Evolutionary conservation across 1,140 invertebrate genomes (phyloP).

Genomic region (Diorhabda carinulata): DNA sequence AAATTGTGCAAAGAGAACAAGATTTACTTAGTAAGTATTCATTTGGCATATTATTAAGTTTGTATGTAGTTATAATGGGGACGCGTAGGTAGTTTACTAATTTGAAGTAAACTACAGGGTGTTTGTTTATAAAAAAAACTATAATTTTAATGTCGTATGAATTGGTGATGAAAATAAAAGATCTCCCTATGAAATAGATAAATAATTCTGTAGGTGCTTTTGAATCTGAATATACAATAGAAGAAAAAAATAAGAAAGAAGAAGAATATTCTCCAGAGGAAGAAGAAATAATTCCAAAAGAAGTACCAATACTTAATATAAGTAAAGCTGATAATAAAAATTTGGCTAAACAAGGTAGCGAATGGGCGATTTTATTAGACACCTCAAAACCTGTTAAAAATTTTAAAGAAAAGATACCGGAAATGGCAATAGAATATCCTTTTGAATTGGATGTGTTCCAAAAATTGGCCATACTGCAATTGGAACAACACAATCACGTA

Average conservation of each 20-base stretch:
- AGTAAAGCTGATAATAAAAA: constrained; percentile 21
- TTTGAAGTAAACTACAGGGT: too few species aligned
- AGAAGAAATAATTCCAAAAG: constrained; percentile 39
- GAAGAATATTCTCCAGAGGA: constrained; percentile 33
- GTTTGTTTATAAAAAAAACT: too few species aligned
- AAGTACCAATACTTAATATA: constrained; percentile 34
- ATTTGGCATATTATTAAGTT: neutral
- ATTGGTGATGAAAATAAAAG: too few species aligned
- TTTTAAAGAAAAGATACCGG: constrained; percentile 78
- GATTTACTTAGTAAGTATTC: constrained; percentile 30
- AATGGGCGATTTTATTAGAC: constrained; percentile 87
- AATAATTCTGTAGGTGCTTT: neutral
- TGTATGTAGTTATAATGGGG: neutral
- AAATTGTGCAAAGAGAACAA: constrained; percentile 39
- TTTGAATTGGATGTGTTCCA: constrained; percentile 98
- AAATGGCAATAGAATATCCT: constrained; percentile 80
- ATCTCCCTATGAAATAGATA: neutral
- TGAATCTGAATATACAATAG: constrained; percentile 3
- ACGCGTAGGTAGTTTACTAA: too few species aligned
- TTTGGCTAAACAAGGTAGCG: constrained; percentile 47
- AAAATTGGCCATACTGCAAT: constrained; percentile 88
- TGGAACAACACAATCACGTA: constrained; percentile 92
- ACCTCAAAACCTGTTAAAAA: constrained; percentile 73
- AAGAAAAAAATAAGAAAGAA: neutral
- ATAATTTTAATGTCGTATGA: too few species aligned